A percentile compares a stretch with the other conserved stretches of the same genome.
These are phyloP conservation scores for Cyclopterus lumpus DNA, from an alignment of 2,797 vertebrate species.

Conservation along the genomic window DNA sequence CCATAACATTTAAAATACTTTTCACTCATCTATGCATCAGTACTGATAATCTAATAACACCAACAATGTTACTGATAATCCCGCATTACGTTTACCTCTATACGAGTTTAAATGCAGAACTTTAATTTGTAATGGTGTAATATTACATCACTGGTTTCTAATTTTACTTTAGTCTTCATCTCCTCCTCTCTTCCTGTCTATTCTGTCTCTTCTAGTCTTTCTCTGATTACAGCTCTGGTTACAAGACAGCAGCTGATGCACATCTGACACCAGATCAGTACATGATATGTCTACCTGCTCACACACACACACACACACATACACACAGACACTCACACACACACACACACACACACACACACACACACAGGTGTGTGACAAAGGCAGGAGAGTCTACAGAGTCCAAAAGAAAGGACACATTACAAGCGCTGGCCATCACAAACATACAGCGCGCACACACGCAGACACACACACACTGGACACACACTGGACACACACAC, in stretches of 20 bases:
- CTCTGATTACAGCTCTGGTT: slow-evolving; percentile 34
- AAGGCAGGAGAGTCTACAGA: neutral
- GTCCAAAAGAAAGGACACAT: slow-evolving; percentile 31
- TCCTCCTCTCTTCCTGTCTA: neutral
- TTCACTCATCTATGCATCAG: neutral
- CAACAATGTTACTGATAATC: neutral
- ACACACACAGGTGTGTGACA: neutral
- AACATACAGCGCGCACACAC: slow-evolving; percentile 4
- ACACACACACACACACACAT: slow-evolving; percentile 12
- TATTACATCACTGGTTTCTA: neutral
- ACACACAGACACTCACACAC: slow-evolving; percentile 7
- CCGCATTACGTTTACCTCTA: neutral
- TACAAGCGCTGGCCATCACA: slow-evolving; percentile 23
- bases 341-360: neutral
- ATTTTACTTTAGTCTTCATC: neutral
- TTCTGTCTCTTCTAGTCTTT: slow-evolving; percentile 37
- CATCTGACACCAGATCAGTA: slow-evolving; percentile 65
- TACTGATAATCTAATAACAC: neutral
- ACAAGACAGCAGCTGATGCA: slow-evolving; percentile 48
- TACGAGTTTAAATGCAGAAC: neutral
- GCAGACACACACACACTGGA: slow-evolving; percentile 7
- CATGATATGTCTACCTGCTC: slow-evolving; percentile 40
- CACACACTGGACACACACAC: neutral
- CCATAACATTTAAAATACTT: neutral
- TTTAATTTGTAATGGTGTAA: neutral